Evolutionary conservation across 2,113 vertebrate species (phyloP), one percentile per base, ranked within the genome.

Genomic region (Anarrhichthys ocellatus): DNA sequence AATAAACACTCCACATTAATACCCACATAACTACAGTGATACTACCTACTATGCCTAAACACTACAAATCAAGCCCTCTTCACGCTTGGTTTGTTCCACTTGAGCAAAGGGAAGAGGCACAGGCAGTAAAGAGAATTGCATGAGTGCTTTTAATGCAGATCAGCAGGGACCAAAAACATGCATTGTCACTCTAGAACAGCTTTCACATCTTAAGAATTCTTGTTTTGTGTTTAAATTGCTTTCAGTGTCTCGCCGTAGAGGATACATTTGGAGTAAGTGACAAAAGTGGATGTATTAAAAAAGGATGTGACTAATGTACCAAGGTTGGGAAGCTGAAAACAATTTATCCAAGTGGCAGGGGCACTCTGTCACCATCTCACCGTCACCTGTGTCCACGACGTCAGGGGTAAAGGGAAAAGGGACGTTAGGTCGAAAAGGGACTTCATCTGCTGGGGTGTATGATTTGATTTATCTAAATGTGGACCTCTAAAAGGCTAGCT

Each of bases 401-500:
- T 87, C 5, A 70, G 44, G 15, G 70, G 67, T 56, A 38, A 78
- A 76, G 29, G 32, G 66, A 67, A 64, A 59, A 69, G 68, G 58
- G 56, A 62, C 3, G 20, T 46, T 11, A 6, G 64, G 61, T 36
- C 76, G 56, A 74, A 87, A 87, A 84, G 70, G 70, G 76, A 40
- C 58, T 67, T 56, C 24, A 73, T 72, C 62, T 85, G 67, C 58
- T 56, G 46, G 34, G 82, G 56, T 13, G 70, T 64, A 77, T 89
- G 78, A 86, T 84, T 87, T 42, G 52, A 90, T 90, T 34, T 73
- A 86, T 46, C 24, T 78, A 52, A 83, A 81, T 69, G 71, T 80
- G 64, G 67, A 82, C 24, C 66, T 72, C 59, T 73, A 40, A 81
- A 59, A 46, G 65, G 44, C 40, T 6, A 34, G 40, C 56, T 80